phyloP scores from a whole-genome alignment of 2,888 invertebrate genomes.

The Campopleginae sp. region DNA sequence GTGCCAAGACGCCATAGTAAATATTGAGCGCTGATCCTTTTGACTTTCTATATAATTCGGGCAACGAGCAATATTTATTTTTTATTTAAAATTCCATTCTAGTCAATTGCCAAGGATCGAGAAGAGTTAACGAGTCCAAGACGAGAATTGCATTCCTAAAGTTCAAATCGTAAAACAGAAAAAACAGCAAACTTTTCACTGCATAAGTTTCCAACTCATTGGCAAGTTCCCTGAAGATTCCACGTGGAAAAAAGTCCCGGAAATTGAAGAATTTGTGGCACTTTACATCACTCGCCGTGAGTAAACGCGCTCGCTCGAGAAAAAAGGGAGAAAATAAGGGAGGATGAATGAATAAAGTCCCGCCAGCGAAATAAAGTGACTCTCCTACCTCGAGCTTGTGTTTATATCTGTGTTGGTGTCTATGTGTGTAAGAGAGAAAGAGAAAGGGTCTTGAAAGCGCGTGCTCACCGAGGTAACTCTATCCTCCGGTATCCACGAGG shows the following conservation, averaged over 20 bases:
- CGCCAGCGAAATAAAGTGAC: slow-evolving; percentile 64
- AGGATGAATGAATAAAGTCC: slow-evolving; percentile 34
- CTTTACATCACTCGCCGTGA: neutral
- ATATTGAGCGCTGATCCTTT: neutral
- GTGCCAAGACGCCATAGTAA: slow-evolving; percentile 31
- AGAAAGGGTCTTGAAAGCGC: slow-evolving; percentile 49
- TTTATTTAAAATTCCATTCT: slow-evolving; percentile 17
- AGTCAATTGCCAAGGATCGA: slow-evolving; percentile 22
- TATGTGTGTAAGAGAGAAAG: slow-evolving; percentile 75
- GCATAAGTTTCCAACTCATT: neutral
- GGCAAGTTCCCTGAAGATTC: neutral
- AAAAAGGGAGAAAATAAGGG: slow-evolving; percentile 31
- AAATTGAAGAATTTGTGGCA: neutral
- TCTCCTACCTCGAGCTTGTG: slow-evolving; percentile 71
- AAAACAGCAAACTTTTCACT: neutral
- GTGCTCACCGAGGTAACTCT: slow-evolving; percentile 79
- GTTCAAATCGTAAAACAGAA: neutral
- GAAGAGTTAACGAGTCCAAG: neutral
- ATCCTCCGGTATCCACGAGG: slow-evolving; percentile 75
- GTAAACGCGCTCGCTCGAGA: neutral
- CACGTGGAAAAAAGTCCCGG: neutral
- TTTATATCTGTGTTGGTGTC: slow-evolving; percentile 70
- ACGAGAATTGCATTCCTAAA: neutral
- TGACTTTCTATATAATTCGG: neutral
- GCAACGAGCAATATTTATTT: slow-evolving; percentile 23